Evolutionary conservation across 1,140 invertebrate genomes (phyloP).

Genomic region (Diprion similis): DNA sequence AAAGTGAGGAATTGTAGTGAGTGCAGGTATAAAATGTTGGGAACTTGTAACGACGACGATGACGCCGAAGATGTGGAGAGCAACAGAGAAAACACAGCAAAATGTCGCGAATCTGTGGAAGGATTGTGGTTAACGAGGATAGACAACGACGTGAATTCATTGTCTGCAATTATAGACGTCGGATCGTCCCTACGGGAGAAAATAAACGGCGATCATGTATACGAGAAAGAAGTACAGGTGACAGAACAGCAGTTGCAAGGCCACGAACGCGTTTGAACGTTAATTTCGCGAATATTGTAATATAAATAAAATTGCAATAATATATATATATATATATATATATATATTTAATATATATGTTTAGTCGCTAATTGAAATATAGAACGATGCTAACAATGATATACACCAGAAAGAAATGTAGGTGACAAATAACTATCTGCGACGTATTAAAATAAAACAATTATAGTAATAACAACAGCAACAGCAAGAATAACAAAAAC

Average conservation of each 20-base stretch:
- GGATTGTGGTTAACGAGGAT: constrained; percentile 53
- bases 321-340: no score
- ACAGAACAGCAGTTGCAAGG: not conserved
- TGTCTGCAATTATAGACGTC: not conserved
- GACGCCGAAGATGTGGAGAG: constrained; percentile 60
- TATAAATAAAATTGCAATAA: no score
- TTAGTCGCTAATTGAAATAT: not conserved
- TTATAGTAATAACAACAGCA: no score
- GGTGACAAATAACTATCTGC: not conserved
- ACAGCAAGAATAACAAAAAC: no score
- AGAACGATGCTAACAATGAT: not conserved
- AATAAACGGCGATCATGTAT: constrained; percentile 9
- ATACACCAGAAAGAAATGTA: constrained; percentile 8
- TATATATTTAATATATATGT: no score
- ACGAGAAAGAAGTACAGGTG: constrained; percentile 11
- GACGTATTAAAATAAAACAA: no score
- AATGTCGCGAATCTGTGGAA: constrained; percentile 50
- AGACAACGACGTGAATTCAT: not conserved
- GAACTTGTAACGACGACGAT: constrained; percentile 46
- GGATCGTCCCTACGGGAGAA: not conserved
- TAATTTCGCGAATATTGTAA: no score
- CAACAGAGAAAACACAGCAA: constrained; percentile 37
- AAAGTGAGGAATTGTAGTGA: constrained; percentile 43
- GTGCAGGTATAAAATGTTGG: constrained; percentile 26
- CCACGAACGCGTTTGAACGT: no score